phyloP scores from a whole-genome alignment of 2,113 vertebrate genomes.

The Eleginops maclovinus region DNA sequence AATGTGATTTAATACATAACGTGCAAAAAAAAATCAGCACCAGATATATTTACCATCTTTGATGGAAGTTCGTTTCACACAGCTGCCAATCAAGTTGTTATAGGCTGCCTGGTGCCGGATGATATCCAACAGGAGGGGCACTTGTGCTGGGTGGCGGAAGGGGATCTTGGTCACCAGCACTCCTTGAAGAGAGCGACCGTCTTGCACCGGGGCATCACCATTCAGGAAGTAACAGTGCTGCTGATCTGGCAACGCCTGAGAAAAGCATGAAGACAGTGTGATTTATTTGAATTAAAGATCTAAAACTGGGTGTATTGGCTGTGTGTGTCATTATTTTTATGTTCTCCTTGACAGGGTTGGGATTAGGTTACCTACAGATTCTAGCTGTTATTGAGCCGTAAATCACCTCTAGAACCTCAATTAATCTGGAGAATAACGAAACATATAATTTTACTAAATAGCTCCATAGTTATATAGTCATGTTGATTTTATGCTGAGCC shows the following conservation, averaged over 20 bases:
- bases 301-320: not conserved
- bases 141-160: constrained; percentile 94
- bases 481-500: not conserved
- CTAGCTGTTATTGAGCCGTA: not conserved
- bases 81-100: constrained; percentile 96
- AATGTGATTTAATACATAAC: constrained; percentile 4
- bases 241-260: constrained; percentile 95
- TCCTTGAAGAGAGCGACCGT: constrained; percentile 92
- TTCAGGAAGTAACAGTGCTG: constrained; percentile 99
- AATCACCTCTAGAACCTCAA: not conserved
- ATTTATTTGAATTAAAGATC: not conserved
- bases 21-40: not conserved
- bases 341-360: not conserved
- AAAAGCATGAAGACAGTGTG: not conserved
- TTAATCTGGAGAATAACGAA: not conserved
- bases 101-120: constrained; percentile 95
- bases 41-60: constrained; percentile 89
- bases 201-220: constrained; percentile 94
- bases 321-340: not conserved
- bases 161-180: constrained; percentile 93
- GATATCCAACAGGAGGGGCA: constrained; percentile 91
- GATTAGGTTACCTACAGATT: not conserved
- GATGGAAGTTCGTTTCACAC: constrained; percentile 92
- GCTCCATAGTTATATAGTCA: not conserved
- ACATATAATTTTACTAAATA: not conserved